Evolutionary conservation across 2,888 invertebrate genomes (phyloP).

Genomic region (Euphydryas editha): DNA sequence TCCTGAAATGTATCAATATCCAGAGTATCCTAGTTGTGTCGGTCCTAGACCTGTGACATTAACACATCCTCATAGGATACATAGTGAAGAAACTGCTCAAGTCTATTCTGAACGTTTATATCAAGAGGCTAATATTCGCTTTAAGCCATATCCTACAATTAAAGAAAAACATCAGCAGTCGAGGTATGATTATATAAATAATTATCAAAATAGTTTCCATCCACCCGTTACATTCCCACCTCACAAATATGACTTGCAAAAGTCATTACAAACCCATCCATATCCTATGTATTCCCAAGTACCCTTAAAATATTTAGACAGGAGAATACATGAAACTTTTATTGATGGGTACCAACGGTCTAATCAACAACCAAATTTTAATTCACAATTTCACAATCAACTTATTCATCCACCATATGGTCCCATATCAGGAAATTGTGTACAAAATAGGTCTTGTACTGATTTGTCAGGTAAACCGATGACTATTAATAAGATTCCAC

Average conservation of each 20-base stretch:
- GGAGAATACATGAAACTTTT: constrained; percentile 62
- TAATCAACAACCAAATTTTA: constrained; percentile 62
- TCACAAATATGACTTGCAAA: constrained; percentile 72
- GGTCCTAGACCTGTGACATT: constrained; percentile 63
- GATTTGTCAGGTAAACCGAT: constrained; percentile 61
- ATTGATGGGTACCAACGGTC: constrained; percentile 70
- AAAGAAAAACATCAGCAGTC: constrained; percentile 72
- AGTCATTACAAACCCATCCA: constrained; percentile 61
- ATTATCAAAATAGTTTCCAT: constrained; percentile 70
- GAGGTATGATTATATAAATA: constrained; percentile 78
- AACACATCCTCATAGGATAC: constrained; percentile 58
- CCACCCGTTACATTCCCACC: constrained; percentile 61
- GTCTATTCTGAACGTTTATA: constrained; percentile 67
- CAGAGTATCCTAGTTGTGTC: constrained; percentile 67
- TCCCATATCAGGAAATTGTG: constrained; percentile 59
- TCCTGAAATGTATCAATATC: constrained; percentile 70
- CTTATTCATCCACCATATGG: constrained; percentile 68
- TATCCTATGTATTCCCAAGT: constrained; percentile 66
- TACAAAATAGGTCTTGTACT: constrained; percentile 67
- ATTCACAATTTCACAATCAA: constrained; percentile 65
- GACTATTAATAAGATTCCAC: constrained; percentile 64
- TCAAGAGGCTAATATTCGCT: constrained; percentile 68
- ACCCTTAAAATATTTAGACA: constrained; percentile 70
- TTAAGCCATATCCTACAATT: constrained; percentile 71
- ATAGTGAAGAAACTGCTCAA: constrained; percentile 65